These are phyloP conservation scores for Netelia inedita DNA, from an alignment of 2,888 invertebrate genomes.

Conservation along the genomic window DNA sequence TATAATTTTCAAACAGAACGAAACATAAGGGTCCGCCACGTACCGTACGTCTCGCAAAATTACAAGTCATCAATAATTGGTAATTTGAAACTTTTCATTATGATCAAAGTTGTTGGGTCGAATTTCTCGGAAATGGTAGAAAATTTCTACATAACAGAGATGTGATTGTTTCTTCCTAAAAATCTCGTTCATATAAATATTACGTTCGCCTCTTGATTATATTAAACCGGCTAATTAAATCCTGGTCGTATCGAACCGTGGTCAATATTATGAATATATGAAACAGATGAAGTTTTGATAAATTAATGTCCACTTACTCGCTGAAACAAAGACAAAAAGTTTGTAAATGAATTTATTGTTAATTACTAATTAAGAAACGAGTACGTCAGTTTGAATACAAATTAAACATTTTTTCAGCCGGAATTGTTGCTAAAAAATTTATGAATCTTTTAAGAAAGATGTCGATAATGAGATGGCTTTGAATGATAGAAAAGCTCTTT, in stretches of 20 bases:
- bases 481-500: no score
- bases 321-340: neutral
- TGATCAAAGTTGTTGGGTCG: neutral
- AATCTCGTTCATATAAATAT: neutral
- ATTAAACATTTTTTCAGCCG: neutral
- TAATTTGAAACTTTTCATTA: neutral
- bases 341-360: neutral
- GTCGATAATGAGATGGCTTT: no score
- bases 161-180: neutral
- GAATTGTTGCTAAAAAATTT: neutral
- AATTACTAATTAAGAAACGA: neutral
- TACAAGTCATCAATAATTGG: neutral
- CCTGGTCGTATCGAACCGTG: neutral
- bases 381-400: neutral
- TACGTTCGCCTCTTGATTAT: neutral
- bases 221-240: neutral
- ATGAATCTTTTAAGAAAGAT: no score
- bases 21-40: neutral
- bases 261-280: neutral
- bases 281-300: neutral
- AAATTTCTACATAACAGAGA: neutral
- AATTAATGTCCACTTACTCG: neutral
- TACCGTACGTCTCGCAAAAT: neutral
- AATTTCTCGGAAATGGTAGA: neutral
- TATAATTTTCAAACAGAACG: no score